Evolutionary conservation across 2,113 vertebrate genomes (phyloP), one percentile per base, ranked within the genome.

Genomic region (Cinclus cinclus): DNA sequence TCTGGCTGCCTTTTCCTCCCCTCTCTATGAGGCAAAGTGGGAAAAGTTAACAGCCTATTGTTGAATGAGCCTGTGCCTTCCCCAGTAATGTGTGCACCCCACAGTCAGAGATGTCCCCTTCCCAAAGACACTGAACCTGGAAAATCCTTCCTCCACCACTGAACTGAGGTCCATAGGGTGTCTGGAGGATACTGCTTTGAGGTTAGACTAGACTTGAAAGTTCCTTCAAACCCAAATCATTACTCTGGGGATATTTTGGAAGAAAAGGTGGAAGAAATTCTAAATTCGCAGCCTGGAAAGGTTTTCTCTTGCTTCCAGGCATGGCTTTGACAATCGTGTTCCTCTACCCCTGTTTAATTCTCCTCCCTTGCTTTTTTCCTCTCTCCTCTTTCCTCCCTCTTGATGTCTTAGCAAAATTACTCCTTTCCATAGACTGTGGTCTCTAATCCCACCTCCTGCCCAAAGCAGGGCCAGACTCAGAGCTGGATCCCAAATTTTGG

Each of bases 91-190:
- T 7, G 24, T 39, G 13, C 39, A 55, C 37, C 41, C n/a, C 1
- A 1, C 12, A 16, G 42, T 2, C 0, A 0, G 65, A 46, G n/a
- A 6, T 9, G 5, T 4, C 15, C 14, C 56, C 58, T 71, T 60
- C 59, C 71, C 60, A 65, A 33, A 81, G n/a, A 46, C 16, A 37
- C 8, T 10, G 3, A 0, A 0, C 35, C n/a, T 42, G 31, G 46
- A 42, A 88, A 63, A 67, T 44, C 65, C 33, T 10, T 59, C 24
- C 28, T 78, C 42, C 37, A 10, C 35, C 0, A 0, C 62, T 20
- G 17, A 69, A 20, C 37, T 25, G 17, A 35, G 27, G 19, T 31
- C 56, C 42, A 1, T 2, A n/a, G 28, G 24, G 41, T 20, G 18
- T 6, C 44, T 83, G 53, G 23, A 71, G 33, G 11, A 67, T 19